A percentile compares a stretch with the other conserved stretches of the same genome.
These are phyloP conservation scores for Oligia strigilis DNA, from an alignment of 2,888 invertebrate genomes.

Conservation along the genomic window DNA sequence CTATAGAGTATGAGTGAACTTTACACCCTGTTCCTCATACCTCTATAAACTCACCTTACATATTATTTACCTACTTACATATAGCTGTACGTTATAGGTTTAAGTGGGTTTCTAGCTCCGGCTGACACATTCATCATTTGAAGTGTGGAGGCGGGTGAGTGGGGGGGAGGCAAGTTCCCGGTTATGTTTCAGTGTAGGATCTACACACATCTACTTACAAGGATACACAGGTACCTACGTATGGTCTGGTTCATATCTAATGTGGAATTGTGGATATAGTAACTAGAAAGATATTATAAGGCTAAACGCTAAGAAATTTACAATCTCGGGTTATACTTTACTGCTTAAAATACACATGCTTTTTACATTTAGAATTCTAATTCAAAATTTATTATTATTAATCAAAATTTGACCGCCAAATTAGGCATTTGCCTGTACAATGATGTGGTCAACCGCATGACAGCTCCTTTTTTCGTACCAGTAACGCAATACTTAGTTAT, in stretches of 20 bases:
- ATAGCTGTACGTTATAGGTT: constrained; percentile 4
- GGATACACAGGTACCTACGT: too few species aligned
- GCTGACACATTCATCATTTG: constrained; percentile 70
- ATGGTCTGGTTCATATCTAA: not conserved
- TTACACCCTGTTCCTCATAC: too few species aligned
- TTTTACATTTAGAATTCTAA: not conserved
- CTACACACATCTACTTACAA: not conserved
- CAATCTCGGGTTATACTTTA: not conserved
- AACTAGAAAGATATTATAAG: not conserved
- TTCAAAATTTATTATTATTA: too few species aligned
- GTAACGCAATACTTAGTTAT: not conserved
- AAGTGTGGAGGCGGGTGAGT: not conserved
- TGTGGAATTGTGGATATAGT: not conserved
- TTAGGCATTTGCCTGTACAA: not conserved
- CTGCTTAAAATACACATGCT: not conserved
- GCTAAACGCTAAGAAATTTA: not conserved
- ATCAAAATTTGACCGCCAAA: not conserved
- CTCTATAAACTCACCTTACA: not conserved
- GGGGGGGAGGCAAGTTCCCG: not conserved
- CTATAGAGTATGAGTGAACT: too few species aligned
- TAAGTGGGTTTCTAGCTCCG: constrained; percentile 70
- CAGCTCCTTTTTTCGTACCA: not conserved
- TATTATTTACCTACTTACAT: not conserved
- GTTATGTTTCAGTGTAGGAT: not conserved
- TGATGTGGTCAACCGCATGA: not conserved